phyloP scores from a whole-genome alignment of 2,888 invertebrate genomes.

The Tethea ocularis region DNA sequence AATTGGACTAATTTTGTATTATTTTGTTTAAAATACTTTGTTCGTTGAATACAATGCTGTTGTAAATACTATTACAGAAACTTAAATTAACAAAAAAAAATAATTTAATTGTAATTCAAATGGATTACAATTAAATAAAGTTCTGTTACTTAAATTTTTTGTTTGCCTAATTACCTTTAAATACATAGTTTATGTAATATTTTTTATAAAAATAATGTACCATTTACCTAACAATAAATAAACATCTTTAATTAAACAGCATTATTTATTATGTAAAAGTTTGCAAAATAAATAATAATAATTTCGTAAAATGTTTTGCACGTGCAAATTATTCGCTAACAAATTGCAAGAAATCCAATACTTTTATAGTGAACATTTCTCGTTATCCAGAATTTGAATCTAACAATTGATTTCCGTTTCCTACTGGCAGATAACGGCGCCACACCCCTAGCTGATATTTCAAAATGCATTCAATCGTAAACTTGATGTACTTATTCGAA shows the following conservation, averaged over 20 bases:
- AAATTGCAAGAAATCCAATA: constrained; percentile 64
- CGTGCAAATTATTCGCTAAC: too few species aligned
- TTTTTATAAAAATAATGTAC: too few species aligned
- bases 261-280: not conserved
- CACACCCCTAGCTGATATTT: constrained; percentile 59
- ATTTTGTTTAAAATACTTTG: not conserved
- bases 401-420: constrained; percentile 79
- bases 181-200: too few species aligned
- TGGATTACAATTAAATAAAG: too few species aligned
- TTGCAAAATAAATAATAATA: not conserved
- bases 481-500: constrained; percentile 16
- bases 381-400: constrained; percentile 51
- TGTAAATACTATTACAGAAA: too few species aligned
- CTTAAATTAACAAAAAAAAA: too few species aligned
- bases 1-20: not conserved
- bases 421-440: constrained; percentile 66
- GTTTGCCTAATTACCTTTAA: too few species aligned
- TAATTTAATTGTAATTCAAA: too few species aligned
- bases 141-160: too few species aligned
- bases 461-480: constrained; percentile 40
- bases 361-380: constrained; percentile 47
- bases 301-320: too few species aligned
- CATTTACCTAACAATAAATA: not conserved
- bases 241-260: not conserved
- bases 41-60: not conserved